Base-by-base conservation (phyloP, 1,140 invertebrate species). In the Eueides isabella region DNA sequence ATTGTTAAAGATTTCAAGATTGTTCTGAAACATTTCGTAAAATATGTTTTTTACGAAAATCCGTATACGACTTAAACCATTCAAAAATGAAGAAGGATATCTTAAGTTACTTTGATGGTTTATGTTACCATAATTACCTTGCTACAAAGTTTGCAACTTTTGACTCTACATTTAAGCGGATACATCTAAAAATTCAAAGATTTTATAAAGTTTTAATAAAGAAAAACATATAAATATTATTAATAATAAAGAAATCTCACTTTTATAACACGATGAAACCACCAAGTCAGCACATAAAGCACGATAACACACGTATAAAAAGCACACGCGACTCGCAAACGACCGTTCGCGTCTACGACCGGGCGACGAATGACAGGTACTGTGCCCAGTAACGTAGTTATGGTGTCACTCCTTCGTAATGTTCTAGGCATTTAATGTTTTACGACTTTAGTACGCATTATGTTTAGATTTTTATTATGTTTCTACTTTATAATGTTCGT, bases 281-380 rank as follows among this genome's bases (percentile, higher is more conserved):
- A 65, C 77, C 71, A 67, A 76, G 80, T 76, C 80, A 74, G 73
- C 77, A 77, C 77, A 76, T 80, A 77, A 79, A 79, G 79, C 80
- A 81, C 80, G 75, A 77, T 74, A 72, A 77, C 68, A 69, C 78
- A 77, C 77, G 73, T 66, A 76, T 72, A 73, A 70, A 74, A 19
- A 55, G 23, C 48, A 55, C 48, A 26, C 79, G 66, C 72, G 48
- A 81, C 70, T 72, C 65, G 33, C 61, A 48, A 73, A 64, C 80
- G 73, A 67, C 76, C 82, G 83, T 65, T 77, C 85, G 30, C 71
- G 69, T 26, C 81, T 74, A 75, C 76, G 77, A 75, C 74, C 78
- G 76, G 81, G 71, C 85, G 85, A 72, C 82, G 89, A 90, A 86
- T 91, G 86, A 66, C 74, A 73, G 61, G 74, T 79, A 31, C 80